Base-by-base conservation (phyloP, 2,797 vertebrate genomes). In the Sebastes diploproa region DNA sequence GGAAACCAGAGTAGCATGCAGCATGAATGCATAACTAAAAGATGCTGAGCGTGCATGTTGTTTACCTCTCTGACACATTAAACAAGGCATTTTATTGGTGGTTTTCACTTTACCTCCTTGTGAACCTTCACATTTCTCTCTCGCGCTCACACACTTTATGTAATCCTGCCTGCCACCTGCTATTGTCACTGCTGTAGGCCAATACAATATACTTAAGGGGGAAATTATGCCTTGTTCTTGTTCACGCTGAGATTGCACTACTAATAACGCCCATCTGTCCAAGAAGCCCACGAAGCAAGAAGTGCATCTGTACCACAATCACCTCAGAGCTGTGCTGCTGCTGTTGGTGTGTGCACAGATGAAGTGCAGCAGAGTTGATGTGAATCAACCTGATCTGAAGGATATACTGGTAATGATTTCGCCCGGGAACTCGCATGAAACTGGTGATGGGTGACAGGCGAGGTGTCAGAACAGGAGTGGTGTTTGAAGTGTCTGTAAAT, bases 251-350 rank as follows among this genome's bases (percentile, higher is more conserved):
- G 75, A 75, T 82, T 59, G 72, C 78, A 29, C 68, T 25, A 50
- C 84, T 76, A 83, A 86, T 82, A 82, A 83, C 34, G 6, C 59
- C 80, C 87, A 88, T 91, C 75, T 80, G 86, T 80, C 72, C 77
- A 14, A 18, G 55, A 23, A 13, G 67, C 54, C 46, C 22, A 54
- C 2, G 22, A 82, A 54, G 70, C 8, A 72, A 36, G 71, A 16
- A 11, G 23, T 14, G 65, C 62, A 76, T 77, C 63, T 85, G 68
- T 30, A 58, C 55, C 68, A 68, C 65, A 13, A 20, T 50, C 38
- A 30, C 42, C 74, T 77, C 22, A 9, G 60, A 72, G 69, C 42
- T 13, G 73, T n/a, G 63, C 60, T 25, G 71, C 32, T 55, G 63
- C 20, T 52, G 34, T 50, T 34, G 63, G 34, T 55, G 59, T 73